Conservation (phyloP, 1,140 invertebrate species). For the Diachasmimorpha longicaudata region DNA sequence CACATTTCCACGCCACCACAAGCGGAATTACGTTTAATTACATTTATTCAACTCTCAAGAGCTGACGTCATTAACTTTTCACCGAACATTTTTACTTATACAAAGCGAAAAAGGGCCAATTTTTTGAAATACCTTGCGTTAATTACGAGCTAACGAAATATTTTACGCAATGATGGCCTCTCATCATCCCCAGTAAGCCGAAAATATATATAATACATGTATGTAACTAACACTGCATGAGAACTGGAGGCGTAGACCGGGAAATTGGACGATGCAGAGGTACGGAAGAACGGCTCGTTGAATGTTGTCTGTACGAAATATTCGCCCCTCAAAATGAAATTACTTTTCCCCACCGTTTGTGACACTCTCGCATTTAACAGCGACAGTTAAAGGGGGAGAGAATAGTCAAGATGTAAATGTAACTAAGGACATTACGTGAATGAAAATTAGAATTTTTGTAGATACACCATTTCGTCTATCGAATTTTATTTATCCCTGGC, state of each 20-base stretch:
- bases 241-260: constrained; percentile 1
- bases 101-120: neutral
- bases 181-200: neutral
- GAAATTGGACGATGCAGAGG: constrained; percentile 24
- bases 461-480: neutral
- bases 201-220: neutral
- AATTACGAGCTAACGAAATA: constrained; percentile 20
- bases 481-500: too few species aligned
- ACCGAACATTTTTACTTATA: neutral
- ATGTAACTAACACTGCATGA: constrained; percentile 1
- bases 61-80: neutral
- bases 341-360: constrained; percentile 15
- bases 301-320: constrained; percentile 17
- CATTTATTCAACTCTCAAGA: neutral
- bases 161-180: constrained; percentile 11
- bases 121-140: neutral
- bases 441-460: neutral
- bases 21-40: neutral
- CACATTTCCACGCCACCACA: neutral
- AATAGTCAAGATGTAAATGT: neutral
- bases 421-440: neutral
- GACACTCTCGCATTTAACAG: neutral
- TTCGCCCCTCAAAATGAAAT: constrained; percentile 11
- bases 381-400: neutral
- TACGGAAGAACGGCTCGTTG: constrained; percentile 22